Evolutionary conservation across 2,888 invertebrate species (phyloP), one percentile per base, ranked within the genome.

Genomic region (Caenorhabditis virilis): DNA sequence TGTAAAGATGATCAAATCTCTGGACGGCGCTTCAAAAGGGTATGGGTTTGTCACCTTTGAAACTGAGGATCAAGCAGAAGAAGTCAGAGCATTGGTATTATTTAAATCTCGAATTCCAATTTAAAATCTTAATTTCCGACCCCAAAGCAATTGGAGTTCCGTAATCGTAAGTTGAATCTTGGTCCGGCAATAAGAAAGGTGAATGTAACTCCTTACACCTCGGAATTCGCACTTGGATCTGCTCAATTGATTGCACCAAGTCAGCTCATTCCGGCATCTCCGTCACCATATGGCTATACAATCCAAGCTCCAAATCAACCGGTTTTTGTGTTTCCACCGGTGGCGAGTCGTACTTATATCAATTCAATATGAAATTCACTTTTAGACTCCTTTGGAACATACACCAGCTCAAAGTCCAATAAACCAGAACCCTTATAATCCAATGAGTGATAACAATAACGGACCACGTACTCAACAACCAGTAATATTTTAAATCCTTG

Each of bases 1-100:
- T 45, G 92, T 93, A 50, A 93, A 95, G 86, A 94, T 95, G 74
- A 95, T 95, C 72, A 90, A 91, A 78, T 94, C 95, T 84, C 87
- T 93, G 78, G 93, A 93, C 69, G 95, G 95, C 3, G 92, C 93
- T 20, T 93, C 94, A 69, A 94, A 94, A 86, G 92, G 93, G 84
- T 86, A 93, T 84, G 90, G 90, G 46, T 90, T 90, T 84, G 89
- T 90, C 36, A 91, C 91, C 46, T 92, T 91, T 84, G 91, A 91
- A 85, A 90, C 89, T 50, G 91, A 91, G 85, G 91, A 91, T 80
- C 91, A 92, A 85, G 92, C 91, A 1, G 68, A 73, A n/a, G 57
- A 45, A 7, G 60, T 75, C 9, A 47, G 59, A 13, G 15, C 48
- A 23, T n/a, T 66, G 20, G 47, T 43, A 43, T 4, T 36, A 16